Evolutionary conservation across 1,140 invertebrate species (phyloP).

Genomic region (Phocides pigmalion): DNA sequence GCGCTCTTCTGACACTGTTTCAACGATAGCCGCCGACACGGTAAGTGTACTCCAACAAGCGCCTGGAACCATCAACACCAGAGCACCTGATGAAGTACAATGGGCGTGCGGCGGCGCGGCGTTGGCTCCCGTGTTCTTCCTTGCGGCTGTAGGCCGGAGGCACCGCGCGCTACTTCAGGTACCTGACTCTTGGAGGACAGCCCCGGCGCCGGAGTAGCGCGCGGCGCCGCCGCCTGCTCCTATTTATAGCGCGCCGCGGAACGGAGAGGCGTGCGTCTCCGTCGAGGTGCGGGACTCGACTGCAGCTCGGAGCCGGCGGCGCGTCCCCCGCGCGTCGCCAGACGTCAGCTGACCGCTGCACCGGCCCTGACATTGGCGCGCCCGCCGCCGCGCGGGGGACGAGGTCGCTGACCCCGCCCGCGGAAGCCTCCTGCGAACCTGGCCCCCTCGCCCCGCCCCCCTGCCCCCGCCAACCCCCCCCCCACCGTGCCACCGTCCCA

Average conservation of each 20-base stretch:
- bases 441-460: conserved; percentile 46
- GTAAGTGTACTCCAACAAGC: conserved; percentile 97
- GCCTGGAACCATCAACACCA: conserved; percentile 94
- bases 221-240: conserved; percentile 63
- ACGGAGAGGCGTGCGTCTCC: conserved; percentile 54
- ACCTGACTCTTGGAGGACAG: conserved; percentile 92
- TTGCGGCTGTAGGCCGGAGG: conserved; percentile 62
- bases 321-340: conserved; percentile 76
- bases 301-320: conserved; percentile 61
- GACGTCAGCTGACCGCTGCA: conserved; percentile 82
- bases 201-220: conserved; percentile 78
- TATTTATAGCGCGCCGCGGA: conserved; percentile 58
- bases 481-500: neutral
- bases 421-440: conserved; percentile 78
- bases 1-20: conserved; percentile 31
- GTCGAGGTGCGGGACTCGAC: conserved; percentile 61
- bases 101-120: conserved; percentile 91
- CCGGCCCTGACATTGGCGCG: conserved; percentile 81
- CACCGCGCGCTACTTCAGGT: conserved; percentile 98
- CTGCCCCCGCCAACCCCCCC: neutral
- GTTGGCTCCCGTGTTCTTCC: conserved; percentile 12
- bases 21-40: conserved; percentile 84
- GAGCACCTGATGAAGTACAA: conserved; percentile 99
- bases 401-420: conserved; percentile 76
- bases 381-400: conserved; percentile 61